phyloP scores from a whole-genome alignment of 2,888 invertebrate species.

The Alcis repandata region DNA sequence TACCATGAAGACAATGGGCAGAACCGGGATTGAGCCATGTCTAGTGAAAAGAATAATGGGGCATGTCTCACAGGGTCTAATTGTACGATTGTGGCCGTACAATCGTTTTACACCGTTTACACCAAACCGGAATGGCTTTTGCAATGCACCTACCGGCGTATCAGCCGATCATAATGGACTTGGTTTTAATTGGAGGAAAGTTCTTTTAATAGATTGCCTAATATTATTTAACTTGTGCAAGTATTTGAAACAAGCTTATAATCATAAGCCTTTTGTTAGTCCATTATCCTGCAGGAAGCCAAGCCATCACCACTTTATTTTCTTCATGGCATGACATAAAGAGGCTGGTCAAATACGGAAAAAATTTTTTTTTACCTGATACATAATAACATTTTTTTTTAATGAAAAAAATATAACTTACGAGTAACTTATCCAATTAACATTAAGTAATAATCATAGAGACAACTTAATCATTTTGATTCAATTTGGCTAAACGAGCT shows the following conservation, averaged over 20 bases:
- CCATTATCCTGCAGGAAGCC: neutral
- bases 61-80: conserved; percentile 62
- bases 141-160: conserved; percentile 30
- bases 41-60: conserved; percentile 61
- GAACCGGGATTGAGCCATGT: conserved; percentile 55
- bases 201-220: neutral
- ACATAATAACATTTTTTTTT: no score
- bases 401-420: no score
- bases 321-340: no score
- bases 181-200: conserved; percentile 18
- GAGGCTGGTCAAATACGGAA: no score
- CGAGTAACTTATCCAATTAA: no score
- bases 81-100: conserved; percentile 54
- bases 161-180: conserved; percentile 20
- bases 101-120: conserved; percentile 68
- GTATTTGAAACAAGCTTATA: neutral
- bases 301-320: no score
- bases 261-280: no score
- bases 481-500: no score
- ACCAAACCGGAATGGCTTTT: conserved; percentile 37
- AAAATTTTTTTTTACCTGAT: no score
- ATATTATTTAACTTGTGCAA: conserved; percentile 3
- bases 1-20: conserved; percentile 76
- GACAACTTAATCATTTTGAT: no score
- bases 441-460: no score